phyloP scores from a whole-genome alignment of 2,113 vertebrate genomes.

The Cryptotis parvus region DNA sequence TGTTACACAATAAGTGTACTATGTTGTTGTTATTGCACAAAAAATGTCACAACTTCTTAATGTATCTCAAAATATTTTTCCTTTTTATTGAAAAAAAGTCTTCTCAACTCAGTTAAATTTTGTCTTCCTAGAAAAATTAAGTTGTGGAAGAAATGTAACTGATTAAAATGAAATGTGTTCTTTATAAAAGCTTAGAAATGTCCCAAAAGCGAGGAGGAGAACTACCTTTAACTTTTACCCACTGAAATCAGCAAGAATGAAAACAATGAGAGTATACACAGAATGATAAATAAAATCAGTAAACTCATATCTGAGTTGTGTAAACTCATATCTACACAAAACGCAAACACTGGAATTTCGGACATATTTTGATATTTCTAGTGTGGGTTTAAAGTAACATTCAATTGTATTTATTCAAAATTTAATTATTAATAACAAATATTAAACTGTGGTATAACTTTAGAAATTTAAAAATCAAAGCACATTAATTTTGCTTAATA shows the following conservation, averaged over 20 bases:
- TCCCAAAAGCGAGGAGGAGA: neutral
- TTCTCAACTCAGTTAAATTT: slow-evolving; percentile 15
- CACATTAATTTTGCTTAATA: slow-evolving; percentile 46
- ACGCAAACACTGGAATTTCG: neutral
- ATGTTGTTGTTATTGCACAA: neutral
- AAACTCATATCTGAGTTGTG: neutral
- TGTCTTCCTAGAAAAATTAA: slow-evolving; percentile 39
- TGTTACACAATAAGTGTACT: neutral
- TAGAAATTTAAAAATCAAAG: slow-evolving; percentile 16
- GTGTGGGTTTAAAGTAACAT: neutral
- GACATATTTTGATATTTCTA: slow-evolving; percentile 18
- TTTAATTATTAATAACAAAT: slow-evolving; percentile 26
- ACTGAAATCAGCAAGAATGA: neutral
- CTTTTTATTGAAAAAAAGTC: slow-evolving; percentile 10
- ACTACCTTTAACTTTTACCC: slow-evolving; percentile 30
- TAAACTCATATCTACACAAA: neutral
- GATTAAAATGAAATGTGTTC: slow-evolving; percentile 40
- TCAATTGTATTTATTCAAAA: slow-evolving; percentile 14
- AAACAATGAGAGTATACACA: neutral
- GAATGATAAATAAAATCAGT: slow-evolving; percentile 45
- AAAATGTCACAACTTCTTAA: neutral
- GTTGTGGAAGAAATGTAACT: slow-evolving; percentile 30
- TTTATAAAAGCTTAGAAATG: slow-evolving; percentile 44
- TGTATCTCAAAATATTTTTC: slow-evolving; percentile 26
- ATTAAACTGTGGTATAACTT: slow-evolving; percentile 21